Evolutionary conservation across 2,113 vertebrate species (phyloP).

Genomic region (Tonatia bakeri): DNA sequence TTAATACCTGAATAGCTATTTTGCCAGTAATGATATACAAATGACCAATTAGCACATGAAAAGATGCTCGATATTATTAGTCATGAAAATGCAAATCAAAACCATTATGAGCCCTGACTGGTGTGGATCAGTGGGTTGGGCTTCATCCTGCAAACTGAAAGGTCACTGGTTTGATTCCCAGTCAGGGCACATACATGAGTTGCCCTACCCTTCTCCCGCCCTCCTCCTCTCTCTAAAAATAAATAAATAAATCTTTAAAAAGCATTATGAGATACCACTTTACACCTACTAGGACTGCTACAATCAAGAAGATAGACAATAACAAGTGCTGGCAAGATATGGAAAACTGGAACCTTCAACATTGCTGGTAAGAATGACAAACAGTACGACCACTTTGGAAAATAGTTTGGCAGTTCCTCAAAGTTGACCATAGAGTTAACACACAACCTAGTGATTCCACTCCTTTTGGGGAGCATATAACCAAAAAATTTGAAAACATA

Average conservation of each 20-base stretch:
- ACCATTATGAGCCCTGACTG: not conserved
- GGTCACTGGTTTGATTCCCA: no score
- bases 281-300: not conserved
- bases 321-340: not conserved
- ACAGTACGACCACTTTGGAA: not conserved
- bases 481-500: not conserved
- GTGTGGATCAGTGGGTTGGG: no score
- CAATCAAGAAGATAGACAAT: not conserved
- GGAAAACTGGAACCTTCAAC: not conserved
- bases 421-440: not conserved
- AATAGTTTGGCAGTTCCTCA: not conserved
- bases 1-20: not conserved
- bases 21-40: not conserved
- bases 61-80: not conserved
- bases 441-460: not conserved
- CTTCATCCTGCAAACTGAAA: no score
- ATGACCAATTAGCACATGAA: not conserved
- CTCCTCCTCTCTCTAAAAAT: no score
- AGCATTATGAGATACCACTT: not conserved
- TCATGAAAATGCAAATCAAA: slow-evolving; percentile 6
- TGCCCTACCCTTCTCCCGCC: no score
- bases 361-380: not conserved
- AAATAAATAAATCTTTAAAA: no score
- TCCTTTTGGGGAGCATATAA: not conserved
- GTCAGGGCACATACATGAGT: no score